Base-by-base conservation (phyloP, 2,888 invertebrate species). In the Rhagophthalmus giganteus region DNA sequence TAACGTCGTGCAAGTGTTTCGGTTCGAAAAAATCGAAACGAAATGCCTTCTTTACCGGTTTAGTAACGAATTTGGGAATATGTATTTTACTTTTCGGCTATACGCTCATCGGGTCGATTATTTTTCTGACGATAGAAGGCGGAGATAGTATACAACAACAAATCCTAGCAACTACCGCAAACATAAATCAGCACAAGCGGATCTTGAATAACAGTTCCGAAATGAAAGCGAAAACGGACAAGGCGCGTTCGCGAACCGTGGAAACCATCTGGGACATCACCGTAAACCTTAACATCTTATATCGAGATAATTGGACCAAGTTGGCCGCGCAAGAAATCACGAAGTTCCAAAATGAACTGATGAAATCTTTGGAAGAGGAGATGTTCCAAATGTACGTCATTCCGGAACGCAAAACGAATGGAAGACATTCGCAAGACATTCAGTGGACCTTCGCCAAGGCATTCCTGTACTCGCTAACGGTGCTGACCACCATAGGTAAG, bases 191-290 rank as follows among this genome's bases (percentile, higher is more conserved):
- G 67, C 62, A 65, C 63, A 52, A 74, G 70, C 54, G 68, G 62
- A 42, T 70, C 62, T 68, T 57, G 63, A 77, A 76, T 56, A 75
- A 63, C 64, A 75, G 63, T 66, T 62, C 71, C 65, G 74, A 75
- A 68, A 62, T 73, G 63, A 71, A 66, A 46, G 69, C 75, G 58
- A 74, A 73, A 54, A 77, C 78, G 37, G 78, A 81, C 59, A 83
- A 83, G 60, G 83, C 83, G 14, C 76, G 86, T 32, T 80, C 81
- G 32, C 79, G 79, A 66, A 88, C 90, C 8, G 90, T 91, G 34
- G 90, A 90, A 75, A 90, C 88, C 74, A 90, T 94, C 68, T 94
- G 94, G 94, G 88, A 92, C 72, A 88, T 93, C 57, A 94, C 94
- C 2, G 87, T 88, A 59, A 87, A 86, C 53, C 76, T 93, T 61